These are phyloP conservation scores for Notolabrus celidotus DNA, from an alignment of 2,797 vertebrate genomes.

Conservation along the genomic window DNA sequence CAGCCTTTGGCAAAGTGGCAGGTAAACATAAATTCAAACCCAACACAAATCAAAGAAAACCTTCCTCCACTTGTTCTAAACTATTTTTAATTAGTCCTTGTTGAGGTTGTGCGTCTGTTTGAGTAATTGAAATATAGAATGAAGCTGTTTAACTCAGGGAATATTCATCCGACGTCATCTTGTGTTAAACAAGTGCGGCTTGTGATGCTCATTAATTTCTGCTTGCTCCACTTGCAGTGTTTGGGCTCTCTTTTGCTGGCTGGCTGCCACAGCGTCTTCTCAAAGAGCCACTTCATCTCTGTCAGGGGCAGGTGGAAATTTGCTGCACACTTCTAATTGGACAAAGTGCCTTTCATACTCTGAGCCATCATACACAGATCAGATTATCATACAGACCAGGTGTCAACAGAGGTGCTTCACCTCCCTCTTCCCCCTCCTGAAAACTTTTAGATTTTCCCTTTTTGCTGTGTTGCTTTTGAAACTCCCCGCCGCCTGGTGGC, in stretches of 20 bases:
- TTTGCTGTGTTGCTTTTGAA: constrained; percentile 3
- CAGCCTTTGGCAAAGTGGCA: neutral
- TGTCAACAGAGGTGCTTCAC: constrained; percentile 73
- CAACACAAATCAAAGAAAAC: constrained; percentile 8
- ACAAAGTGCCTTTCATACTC: constrained; percentile 94
- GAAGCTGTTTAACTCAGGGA: constrained; percentile 78
- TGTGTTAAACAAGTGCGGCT: constrained; percentile 89
- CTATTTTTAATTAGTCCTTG: constrained; percentile 16
- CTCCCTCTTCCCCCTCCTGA: constrained; percentile 31
- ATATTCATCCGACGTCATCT: constrained; percentile 88
- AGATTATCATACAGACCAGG: constrained; percentile 82
- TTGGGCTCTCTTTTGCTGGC: constrained; percentile 90
- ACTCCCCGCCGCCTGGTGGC: constrained; percentile 54
- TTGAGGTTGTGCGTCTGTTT: constrained; percentile 12
- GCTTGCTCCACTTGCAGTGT: constrained; percentile 86
- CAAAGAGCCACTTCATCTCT: constrained; percentile 95
- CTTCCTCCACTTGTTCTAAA: neutral
- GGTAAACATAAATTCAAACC: constrained; percentile 24
- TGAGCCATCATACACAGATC: constrained; percentile 85
- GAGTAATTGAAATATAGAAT: constrained; percentile 59
- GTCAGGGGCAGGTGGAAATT: constrained; percentile 93
- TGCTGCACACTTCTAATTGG: constrained; percentile 94
- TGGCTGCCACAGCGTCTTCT: constrained; percentile 86
- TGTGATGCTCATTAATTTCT: constrained; percentile 95
- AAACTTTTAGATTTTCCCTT: constrained; percentile 43